phyloP scores from a whole-genome alignment of 2,888 invertebrate species.

The Thymelicus sylvestris region DNA sequence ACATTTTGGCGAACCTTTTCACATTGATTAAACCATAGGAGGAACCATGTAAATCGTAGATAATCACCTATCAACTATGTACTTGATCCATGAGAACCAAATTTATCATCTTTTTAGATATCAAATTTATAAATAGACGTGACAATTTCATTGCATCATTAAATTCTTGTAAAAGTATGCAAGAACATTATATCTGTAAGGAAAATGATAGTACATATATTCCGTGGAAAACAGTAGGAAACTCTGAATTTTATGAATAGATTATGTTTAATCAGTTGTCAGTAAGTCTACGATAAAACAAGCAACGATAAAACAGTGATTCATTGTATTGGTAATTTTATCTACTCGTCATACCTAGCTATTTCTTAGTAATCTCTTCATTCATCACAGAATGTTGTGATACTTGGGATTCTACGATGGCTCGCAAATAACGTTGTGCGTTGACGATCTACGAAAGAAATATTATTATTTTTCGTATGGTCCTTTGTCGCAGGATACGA shows the following conservation, averaged over 20 bases:
- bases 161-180: background rate
- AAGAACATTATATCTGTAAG: conserved; percentile 13
- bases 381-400: too few relatives aligned
- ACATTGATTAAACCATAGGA: too few relatives aligned
- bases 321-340: background rate
- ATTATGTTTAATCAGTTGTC: conserved; percentile 44
- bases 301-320: conserved; percentile 39
- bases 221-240: conserved; percentile 2
- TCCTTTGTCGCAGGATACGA: too few relatives aligned
- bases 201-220: conserved; percentile 5
- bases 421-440: too few relatives aligned
- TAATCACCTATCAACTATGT: too few relatives aligned
- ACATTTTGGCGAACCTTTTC: too few relatives aligned
- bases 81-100: background rate
- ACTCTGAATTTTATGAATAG: background rate
- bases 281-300: conserved; percentile 46
- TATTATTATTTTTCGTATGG: too few relatives aligned
- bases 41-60: too few relatives aligned
- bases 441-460: too few relatives aligned
- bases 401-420: too few relatives aligned
- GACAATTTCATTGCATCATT: background rate
- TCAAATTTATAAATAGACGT: background rate
- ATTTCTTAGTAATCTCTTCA: too few relatives aligned
- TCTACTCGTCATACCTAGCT: too few relatives aligned
- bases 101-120: background rate